phyloP scores from a whole-genome alignment of 2,113 vertebrate genomes.

The Oryctolagus cuniculus region DNA sequence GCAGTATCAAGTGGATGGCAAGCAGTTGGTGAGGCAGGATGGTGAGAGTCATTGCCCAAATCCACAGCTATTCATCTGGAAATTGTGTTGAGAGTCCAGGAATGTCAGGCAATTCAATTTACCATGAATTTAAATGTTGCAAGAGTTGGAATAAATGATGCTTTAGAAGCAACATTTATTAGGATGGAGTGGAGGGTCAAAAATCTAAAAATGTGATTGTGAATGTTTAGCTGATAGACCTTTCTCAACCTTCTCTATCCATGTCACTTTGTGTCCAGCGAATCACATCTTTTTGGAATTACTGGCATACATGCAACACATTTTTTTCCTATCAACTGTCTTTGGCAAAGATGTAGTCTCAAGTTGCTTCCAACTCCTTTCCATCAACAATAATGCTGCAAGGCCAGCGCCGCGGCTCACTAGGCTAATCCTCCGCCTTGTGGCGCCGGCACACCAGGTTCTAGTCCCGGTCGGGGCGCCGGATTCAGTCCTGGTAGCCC shows the following conservation, averaged over 20 bases:
- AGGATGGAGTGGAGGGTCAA: neutral
- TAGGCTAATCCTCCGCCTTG: too few relatives aligned
- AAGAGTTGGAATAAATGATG: constrained; percentile 10
- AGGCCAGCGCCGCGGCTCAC: too few relatives aligned
- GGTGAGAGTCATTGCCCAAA: neutral
- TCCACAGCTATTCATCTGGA: constrained; percentile 27
- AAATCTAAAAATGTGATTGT: neutral
- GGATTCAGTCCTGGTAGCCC: too few relatives aligned
- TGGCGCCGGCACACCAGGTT: too few relatives aligned
- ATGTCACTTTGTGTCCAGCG: neutral
- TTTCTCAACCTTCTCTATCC: neutral
- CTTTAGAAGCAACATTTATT: neutral
- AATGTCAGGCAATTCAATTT: neutral
- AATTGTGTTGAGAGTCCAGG: constrained; percentile 32
- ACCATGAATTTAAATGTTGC: constrained; percentile 43
- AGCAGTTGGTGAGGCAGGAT: constrained; percentile 40
- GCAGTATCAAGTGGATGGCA: neutral
- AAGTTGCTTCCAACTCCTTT: neutral
- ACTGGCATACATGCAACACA: neutral
- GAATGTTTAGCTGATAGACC: neutral
- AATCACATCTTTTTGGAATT: neutral
- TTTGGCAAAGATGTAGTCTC: neutral
- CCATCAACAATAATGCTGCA: neutral
- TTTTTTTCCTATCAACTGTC: neutral
- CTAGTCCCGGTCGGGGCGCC: too few relatives aligned